Base-by-base conservation (phyloP, 1,140 invertebrate genomes). In the Rhopalosiphum padi region DNA sequence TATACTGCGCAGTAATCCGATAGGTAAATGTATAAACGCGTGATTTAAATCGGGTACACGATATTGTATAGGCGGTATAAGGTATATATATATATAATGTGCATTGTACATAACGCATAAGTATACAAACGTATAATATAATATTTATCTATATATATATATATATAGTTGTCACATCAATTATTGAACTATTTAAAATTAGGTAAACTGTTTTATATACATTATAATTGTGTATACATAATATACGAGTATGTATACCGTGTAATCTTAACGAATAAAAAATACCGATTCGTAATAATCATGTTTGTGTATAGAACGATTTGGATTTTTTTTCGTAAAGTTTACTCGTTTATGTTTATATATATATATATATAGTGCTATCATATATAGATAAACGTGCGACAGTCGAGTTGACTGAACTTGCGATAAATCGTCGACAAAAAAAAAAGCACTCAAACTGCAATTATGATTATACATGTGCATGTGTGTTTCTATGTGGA, bases 301-400 rank as follows among this genome's bases (percentile, higher is more conserved):
- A 55, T 93, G 35, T 93, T 86, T 53, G n/a, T 41, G 18, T 53
- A 86, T 21, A 51, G 91, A 93, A 93, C 91, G 91, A 86, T 53
- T 93, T 93, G 91, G 82, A 35, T 90, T 91, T 93, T 41, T 53
- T 91, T 48, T 87, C 46, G 89, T 55, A 11, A n/a, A 51, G 5
- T 0, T 41, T 68, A 68, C 30, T n/a, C n/a, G 60, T n/a, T 53
- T 53, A 51, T n/a, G 23, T 35, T 35, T 48, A 23, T 22, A n/a
- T 48, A 21, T 9, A n/a, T 48, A 21, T 9, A 15, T 48, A 48
- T 35, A 51, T n/a, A 85, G 22, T 21, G n/a, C 37, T 48, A n/a
- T 87, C 4, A n/a, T 87, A 30, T n/a, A 48, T 4, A 46, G 60
- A 46, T n/a, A 6, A 21, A 21, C 37, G 37, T 41, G 22, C 2